Percentiles rank a stretch among this genome's conserved stretches.
These are phyloP conservation scores for Entomyzon cyanotis DNA, from an alignment of 2,113 vertebrate species.

Conservation along the genomic window DNA sequence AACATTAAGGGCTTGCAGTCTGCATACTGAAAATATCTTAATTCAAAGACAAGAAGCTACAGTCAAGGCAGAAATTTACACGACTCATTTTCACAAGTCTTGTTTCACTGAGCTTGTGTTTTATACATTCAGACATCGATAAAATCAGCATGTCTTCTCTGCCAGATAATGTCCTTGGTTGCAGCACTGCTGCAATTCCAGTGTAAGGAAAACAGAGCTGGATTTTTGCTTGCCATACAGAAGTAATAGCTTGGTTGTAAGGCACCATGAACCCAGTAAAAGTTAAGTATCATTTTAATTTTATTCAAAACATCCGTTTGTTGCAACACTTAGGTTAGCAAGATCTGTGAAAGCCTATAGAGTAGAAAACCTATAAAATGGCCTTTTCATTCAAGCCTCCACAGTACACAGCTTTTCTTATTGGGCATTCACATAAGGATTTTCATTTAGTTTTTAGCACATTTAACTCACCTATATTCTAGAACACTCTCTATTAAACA, in stretches of 20 bases:
- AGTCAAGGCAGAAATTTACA: neutral
- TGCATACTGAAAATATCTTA: neutral
- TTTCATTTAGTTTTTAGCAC: neutral
- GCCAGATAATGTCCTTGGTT: neutral
- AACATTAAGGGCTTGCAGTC: neutral
- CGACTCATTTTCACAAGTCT: neutral
- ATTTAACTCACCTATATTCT: neutral
- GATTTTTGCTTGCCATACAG: neutral
- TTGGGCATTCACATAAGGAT: neutral
- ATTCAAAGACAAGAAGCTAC: neutral
- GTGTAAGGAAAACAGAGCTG: neutral
- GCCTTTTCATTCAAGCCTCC: neutral
- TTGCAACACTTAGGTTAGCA: neutral
- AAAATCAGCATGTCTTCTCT: neutral
- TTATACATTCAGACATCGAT: neutral
- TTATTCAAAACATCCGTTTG: neutral
- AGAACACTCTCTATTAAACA: neutral
- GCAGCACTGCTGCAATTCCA: neutral
- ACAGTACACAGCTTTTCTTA: neutral
- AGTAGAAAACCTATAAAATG: neutral
- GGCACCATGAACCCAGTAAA: neutral
- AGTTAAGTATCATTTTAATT: neutral
- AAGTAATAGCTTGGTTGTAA: neutral
- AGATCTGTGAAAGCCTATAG: neutral
- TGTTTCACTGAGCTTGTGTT: neutral